These are phyloP conservation scores for Patagioenas fasciata DNA, from an alignment of 2,113 vertebrate species.

Conservation along the genomic window DNA sequence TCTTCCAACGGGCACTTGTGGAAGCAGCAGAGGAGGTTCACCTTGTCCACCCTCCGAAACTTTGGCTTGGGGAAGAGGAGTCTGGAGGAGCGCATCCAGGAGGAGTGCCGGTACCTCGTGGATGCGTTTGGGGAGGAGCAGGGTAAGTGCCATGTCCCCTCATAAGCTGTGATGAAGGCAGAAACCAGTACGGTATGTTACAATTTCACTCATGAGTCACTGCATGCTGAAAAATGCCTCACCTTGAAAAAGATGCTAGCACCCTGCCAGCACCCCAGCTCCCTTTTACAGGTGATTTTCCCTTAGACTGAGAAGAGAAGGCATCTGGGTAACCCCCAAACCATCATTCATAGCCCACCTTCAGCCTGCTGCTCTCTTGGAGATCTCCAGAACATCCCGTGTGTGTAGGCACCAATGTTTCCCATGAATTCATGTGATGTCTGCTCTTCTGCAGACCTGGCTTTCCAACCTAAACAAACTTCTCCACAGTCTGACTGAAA, in stretches of 20 bases:
- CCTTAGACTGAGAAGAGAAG: rapidly evolving
- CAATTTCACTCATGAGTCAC: neutral
- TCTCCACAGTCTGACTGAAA: neutral
- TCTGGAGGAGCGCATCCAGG: too few species aligned
- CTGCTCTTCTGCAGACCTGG: neutral
- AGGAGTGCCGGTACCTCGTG: too few species aligned
- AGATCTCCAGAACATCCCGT: neutral
- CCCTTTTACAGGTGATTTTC: neutral
- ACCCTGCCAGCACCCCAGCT: neutral
- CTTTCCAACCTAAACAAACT: neutral
- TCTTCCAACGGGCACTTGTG: too few species aligned
- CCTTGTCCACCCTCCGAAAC: too few species aligned
- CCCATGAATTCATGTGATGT: rapidly evolving
- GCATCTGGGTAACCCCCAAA: neutral
- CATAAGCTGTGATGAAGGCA: neutral
- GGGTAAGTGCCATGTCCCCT: neutral
- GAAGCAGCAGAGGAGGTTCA: too few species aligned
- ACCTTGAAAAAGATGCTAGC: rapidly evolving
- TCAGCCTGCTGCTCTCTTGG: neutral
- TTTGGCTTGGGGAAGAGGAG: too few species aligned
- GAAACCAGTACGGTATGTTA: rapidly evolving
- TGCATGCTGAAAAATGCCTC: neutral
- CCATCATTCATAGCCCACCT: neutral
- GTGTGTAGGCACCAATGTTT: rapidly evolving
- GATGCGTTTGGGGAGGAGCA: too few species aligned